phyloP scores from a whole-genome alignment of 2,888 invertebrate species.

The Spodoptera littoralis region DNA sequence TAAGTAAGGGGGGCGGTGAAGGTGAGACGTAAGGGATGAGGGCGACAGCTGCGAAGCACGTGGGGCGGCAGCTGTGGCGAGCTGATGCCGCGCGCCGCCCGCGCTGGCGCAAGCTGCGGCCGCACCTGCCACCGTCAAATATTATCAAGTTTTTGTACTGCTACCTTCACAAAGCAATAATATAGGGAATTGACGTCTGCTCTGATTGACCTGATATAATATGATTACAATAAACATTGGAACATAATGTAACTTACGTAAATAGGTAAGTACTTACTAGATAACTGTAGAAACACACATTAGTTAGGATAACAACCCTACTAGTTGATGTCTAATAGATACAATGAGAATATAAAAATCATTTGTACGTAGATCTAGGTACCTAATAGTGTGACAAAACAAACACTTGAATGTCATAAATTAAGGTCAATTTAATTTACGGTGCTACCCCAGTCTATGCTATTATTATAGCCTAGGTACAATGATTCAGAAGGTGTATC shows the following conservation, averaged over 20 bases:
- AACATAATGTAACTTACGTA: background rate
- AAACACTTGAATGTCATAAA: no score
- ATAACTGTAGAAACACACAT: background rate
- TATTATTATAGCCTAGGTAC: no score
- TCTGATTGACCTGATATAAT: conserved; percentile 24
- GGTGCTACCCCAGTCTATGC: no score
- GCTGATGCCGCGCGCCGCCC: conserved; percentile 68
- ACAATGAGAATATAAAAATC: no score
- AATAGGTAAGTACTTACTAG: background rate
- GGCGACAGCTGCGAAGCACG: conserved; percentile 85
- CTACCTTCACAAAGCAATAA: conserved; percentile 60
- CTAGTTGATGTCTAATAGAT: no score
- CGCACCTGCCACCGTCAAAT: conserved; percentile 81
- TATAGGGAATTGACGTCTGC: conserved; percentile 56
- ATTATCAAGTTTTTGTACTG: conserved; percentile 67
- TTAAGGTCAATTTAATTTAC: no score
- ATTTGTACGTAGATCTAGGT: no score
- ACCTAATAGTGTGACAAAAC: no score
- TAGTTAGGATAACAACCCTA: no score
- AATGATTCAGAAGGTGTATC: no score
- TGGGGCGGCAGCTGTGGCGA: conserved; percentile 78
- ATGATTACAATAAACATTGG: conserved; percentile 4
- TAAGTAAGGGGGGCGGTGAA: conserved; percentile 55
- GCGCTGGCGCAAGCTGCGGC: conserved; percentile 83
- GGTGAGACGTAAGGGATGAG: conserved; percentile 67